Evolutionary conservation across 2,113 vertebrate genomes (phyloP), one percentile per base, ranked within the genome.

Genomic region (Podarcis raffonei): DNA sequence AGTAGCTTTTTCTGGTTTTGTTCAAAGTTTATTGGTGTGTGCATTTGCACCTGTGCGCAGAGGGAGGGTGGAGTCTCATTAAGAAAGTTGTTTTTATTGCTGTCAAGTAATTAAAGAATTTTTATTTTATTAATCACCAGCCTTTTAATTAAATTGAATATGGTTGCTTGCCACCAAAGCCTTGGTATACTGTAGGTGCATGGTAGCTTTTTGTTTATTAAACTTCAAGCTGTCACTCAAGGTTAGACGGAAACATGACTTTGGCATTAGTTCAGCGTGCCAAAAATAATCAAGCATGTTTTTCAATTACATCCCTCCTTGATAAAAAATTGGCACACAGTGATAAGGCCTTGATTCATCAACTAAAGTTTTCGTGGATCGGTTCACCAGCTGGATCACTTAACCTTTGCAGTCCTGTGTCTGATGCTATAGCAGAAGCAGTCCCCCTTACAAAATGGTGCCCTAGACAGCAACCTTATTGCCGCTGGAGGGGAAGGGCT

Each of bases 121-220:
- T 77, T 65, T 86, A 76, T 66, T 78, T 42, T 18, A 48, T 66
- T 86, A 76, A 62, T 76, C 84, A 78, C 37, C 25, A 32, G 5
- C 20, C 76, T 86, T 32, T 86, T 66, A 48, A 86, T 86, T 86
- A 78, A 68, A 65, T 32, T 68, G 57, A 39, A 59, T 76, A 75
- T 75, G n/a, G 37, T 66, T 62, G 30, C 59, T 48, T 77, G 23
- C 35, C 25, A 42, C 22, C 30, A 65, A n/a, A 42, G 30, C 27
- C 48, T 68, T 65, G 25, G 35, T n/a, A 57, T 6, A 42, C 42
- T 42, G 42, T 42, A 75, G n/a, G 20, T 3, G n/a, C 22, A 20
- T 25, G 53, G 20, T 15, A 37, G 20, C 65, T 12, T 53, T 53
- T 71, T 32, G 27, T 22, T 32, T 84, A 84, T 16, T 35, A 59